These are phyloP conservation scores for Cyclopterus lumpus DNA, from an alignment of 2,797 vertebrate species.

Conservation along the genomic window DNA sequence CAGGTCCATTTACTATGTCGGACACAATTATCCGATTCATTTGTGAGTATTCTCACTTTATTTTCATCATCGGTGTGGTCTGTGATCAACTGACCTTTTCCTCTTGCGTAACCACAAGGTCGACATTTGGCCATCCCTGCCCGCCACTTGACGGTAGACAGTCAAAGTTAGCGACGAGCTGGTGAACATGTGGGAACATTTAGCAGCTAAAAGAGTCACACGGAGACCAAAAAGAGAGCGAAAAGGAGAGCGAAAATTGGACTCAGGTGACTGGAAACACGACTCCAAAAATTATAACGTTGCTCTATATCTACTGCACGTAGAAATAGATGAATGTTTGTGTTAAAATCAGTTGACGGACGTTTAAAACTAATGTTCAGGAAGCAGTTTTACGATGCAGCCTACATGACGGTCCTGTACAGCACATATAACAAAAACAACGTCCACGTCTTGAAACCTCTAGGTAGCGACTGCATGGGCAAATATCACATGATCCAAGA, in stretches of 20 bases:
- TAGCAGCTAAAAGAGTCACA: not conserved
- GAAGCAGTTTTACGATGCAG: conserved; percentile 1
- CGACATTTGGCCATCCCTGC: not conserved
- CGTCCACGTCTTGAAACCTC: conserved; percentile 18
- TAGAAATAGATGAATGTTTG: not conserved
- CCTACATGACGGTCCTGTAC: not conserved
- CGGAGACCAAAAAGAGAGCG: not conserved
- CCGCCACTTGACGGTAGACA: not conserved
- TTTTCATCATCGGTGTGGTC: not conserved
- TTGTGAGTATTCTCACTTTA: not conserved
- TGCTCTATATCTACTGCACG: not conserved
- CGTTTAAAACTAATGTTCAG: not conserved
- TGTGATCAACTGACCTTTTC: no score
- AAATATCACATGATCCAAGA: conserved; percentile 51
- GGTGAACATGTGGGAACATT: not conserved
- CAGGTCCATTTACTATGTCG: no score
- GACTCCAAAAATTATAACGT: not conserved
- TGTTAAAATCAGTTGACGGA: not conserved
- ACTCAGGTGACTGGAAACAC: not conserved
- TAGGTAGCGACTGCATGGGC: conserved; percentile 29
- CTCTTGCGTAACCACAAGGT: not conserved
- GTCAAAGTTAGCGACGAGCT: not conserved
- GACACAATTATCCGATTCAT: conserved; percentile 12
- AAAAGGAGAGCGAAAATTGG: not conserved
- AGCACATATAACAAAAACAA: not conserved